Conservation (phyloP, 2,888 invertebrate genomes). For the Philereme transversata region DNA sequence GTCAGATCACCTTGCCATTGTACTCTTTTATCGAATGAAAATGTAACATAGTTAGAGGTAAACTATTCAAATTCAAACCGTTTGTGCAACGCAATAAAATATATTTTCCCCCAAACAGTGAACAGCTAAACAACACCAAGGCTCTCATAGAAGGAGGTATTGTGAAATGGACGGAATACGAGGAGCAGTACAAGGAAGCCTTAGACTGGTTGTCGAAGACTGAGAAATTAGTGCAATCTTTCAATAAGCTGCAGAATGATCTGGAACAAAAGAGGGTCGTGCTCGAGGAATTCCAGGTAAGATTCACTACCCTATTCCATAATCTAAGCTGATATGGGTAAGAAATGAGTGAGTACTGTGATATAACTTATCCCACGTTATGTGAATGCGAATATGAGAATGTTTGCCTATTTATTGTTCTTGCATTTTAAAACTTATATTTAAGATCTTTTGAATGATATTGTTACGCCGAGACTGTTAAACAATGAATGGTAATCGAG, state of each 20-base stretch:
- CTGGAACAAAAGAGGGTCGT: conserved; percentile 95
- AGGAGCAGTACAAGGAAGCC: conserved; percentile 95
- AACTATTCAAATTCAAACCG: conserved; percentile 1
- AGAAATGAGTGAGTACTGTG: too few species aligned
- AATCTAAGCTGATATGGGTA: too few species aligned
- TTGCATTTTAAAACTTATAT: too few species aligned
- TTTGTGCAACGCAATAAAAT: conserved; percentile 1
- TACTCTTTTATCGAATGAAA: conserved; percentile 5
- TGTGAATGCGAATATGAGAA: too few species aligned
- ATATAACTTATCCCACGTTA: too few species aligned
- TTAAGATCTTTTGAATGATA: too few species aligned
- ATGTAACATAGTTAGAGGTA: too few species aligned
- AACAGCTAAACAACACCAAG: conserved; percentile 91
- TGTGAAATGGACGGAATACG: conserved; percentile 97
- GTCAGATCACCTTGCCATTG: background rate
- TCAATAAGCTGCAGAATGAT: conserved; percentile 94
- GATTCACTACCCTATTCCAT: background rate
- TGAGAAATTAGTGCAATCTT: conserved; percentile 94
- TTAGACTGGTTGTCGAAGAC: conserved; percentile 95
- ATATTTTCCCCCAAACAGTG: conserved; percentile 72
- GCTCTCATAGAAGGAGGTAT: conserved; percentile 93
- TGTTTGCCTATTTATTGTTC: too few species aligned
- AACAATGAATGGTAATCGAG: too few species aligned
- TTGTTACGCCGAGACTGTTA: too few species aligned
- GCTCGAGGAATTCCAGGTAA: conserved; percentile 93